These are phyloP conservation scores for Agrotis clavis DNA, from an alignment of 2,888 invertebrate genomes.

Conservation along the genomic window DNA sequence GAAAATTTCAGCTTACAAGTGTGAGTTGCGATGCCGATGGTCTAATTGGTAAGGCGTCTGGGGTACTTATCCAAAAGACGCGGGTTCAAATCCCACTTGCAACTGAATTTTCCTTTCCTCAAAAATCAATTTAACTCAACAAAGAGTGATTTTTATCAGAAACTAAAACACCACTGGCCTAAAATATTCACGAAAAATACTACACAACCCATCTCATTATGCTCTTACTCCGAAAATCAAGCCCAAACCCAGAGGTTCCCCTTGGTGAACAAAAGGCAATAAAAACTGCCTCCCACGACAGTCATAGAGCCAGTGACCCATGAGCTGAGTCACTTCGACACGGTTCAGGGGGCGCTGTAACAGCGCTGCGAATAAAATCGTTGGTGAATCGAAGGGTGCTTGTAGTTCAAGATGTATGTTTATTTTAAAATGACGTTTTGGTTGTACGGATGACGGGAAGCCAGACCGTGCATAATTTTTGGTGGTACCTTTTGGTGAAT, in stretches of 20 bases:
- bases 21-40: no score
- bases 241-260: slow-evolving; percentile 38
- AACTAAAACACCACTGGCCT: no score
- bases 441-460: neutral
- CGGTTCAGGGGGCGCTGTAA: slow-evolving; percentile 66
- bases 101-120: no score
- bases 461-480: neutral
- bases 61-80: no score
- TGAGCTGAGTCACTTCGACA: slow-evolving; percentile 71
- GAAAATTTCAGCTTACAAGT: no score
- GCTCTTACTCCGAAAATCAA: slow-evolving; percentile 42
- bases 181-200: neutral
- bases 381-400: slow-evolving; percentile 39
- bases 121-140: no score
- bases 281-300: slow-evolving; percentile 76
- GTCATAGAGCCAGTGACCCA: slow-evolving; percentile 77
- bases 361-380: slow-evolving; percentile 46
- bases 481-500: neutral
- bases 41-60: no score
- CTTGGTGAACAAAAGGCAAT: slow-evolving; percentile 65
- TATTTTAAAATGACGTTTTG: neutral
- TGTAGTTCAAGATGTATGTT: neutral
- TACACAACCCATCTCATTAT: neutral
- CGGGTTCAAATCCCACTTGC: no score
- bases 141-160: no score